Evolutionary conservation across 2,797 vertebrate species (phyloP), one percentile per base, ranked within the genome.

Genomic region (Knipowitschia caucasica): DNA sequence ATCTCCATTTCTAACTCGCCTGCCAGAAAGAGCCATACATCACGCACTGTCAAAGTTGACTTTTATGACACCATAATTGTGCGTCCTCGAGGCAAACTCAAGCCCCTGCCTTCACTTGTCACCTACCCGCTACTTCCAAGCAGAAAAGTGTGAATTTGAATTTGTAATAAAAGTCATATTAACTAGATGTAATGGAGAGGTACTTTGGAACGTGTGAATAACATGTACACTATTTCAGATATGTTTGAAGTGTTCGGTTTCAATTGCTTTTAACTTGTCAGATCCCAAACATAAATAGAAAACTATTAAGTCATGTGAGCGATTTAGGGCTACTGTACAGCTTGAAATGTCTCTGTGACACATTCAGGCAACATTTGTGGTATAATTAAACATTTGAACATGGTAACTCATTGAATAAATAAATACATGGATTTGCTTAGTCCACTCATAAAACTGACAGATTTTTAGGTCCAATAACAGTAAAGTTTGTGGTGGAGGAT

Each of bases 181-280:
- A 25, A 15, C 2, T n/a, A 47, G 1, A 14, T 20, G 39, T 52
- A 23, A 45, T 39, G 50, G 20, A 4, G n/a, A 11, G 17, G 57
- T 53, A 35, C 15, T 26, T 2, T 36, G 18, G 36, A n/a, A n/a
- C 56, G 17, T 25, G 25, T 30, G 1, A 46, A 18, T n/a, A 46
- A 17, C 14, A 42, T 61, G 44, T 68, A 31, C 46, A 44, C 38
- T 27, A 18, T 53, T 56, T 23, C 45, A 38, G 25, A 24, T 30
- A 57, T 53, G 55, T 25, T 39, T 12, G 52, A 51, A 39, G 42
- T 53, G 63, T 75, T 42, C 15, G 45, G 36, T 75, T 74, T 62
- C 54, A 11, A 12, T 35, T 40, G 4, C 59, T 56, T 36, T 56
- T 57, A 64, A 40, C 56, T 56, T 18, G 15, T 59, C 43, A 56